Conservation (phyloP, 2,797 vertebrate species). For the Clarias pachynema region DNA sequence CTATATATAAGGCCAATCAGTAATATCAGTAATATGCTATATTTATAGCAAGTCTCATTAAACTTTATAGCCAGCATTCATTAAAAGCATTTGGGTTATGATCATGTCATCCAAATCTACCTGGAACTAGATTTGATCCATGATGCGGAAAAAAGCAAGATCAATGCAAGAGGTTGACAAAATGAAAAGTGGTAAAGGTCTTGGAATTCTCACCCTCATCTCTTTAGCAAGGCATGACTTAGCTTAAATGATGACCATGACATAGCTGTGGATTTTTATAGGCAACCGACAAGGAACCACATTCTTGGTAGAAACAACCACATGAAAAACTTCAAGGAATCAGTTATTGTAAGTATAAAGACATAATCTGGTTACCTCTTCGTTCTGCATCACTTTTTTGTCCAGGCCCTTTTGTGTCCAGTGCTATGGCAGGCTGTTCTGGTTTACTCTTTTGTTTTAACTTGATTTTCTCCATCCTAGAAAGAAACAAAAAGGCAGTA, state of each 20-base stretch:
- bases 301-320: not conserved
- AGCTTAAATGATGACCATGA: not conserved
- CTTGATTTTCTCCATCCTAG: constrained; percentile 81
- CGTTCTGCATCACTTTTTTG: constrained; percentile 51
- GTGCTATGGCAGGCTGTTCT: constrained; percentile 35
- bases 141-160: not conserved
- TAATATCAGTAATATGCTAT: not conserved
- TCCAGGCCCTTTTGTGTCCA: constrained; percentile 47
- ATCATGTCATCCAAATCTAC: not conserved
- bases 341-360: not conserved
- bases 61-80: not conserved
- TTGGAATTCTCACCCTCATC: not conserved
- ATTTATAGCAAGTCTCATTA: not conserved
- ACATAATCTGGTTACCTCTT: constrained; percentile 39
- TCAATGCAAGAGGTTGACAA: not conserved
- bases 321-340: not conserved
- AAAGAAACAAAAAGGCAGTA: constrained; percentile 19
- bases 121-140: too few relatives aligned
- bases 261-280: not conserved
- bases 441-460: constrained; percentile 70
- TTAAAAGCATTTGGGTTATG: not conserved
- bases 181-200: not conserved
- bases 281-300: not conserved
- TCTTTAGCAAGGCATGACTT: not conserved
- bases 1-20: too few relatives aligned